These are phyloP conservation scores for Phyllostomus hastatus DNA, from an alignment of 2,113 vertebrate genomes.

Conservation along the genomic window DNA sequence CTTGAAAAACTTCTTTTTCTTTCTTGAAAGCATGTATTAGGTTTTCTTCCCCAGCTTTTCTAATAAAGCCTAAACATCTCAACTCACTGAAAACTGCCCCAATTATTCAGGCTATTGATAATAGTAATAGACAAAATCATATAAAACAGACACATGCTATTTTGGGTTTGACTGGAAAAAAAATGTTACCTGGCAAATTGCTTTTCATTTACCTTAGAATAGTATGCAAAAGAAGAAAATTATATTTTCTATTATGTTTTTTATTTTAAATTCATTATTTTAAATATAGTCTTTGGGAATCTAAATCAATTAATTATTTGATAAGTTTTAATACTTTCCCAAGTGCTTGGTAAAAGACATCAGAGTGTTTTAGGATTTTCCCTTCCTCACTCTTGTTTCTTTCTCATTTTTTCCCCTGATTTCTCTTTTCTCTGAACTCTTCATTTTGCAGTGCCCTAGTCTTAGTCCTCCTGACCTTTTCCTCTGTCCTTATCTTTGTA, in stretches of 20 bases:
- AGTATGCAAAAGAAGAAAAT: background rate
- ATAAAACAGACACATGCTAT: background rate
- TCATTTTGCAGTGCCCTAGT: background rate
- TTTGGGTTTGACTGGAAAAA: background rate
- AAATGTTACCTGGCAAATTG: background rate
- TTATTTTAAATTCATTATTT: background rate
- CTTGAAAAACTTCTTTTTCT: background rate
- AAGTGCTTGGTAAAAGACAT: background rate
- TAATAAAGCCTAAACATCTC: constrained; percentile 15
- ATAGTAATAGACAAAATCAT: background rate
- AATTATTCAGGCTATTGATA: background rate
- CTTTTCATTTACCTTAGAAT: background rate
- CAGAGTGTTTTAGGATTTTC: background rate
- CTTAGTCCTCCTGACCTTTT: background rate
- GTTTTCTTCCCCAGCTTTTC: background rate
- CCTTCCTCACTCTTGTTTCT: background rate
- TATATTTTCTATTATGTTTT: background rate
- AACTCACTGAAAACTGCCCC: background rate
- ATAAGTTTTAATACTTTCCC: background rate
- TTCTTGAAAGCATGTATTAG: background rate
- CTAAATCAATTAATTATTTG: background rate
- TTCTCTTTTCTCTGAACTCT: background rate
- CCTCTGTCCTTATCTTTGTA: background rate
- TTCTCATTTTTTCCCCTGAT: background rate
- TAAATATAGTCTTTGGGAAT: background rate